phyloP scores from a whole-genome alignment of 2,797 vertebrate genomes.

The Coregonus ussuriensis region DNA sequence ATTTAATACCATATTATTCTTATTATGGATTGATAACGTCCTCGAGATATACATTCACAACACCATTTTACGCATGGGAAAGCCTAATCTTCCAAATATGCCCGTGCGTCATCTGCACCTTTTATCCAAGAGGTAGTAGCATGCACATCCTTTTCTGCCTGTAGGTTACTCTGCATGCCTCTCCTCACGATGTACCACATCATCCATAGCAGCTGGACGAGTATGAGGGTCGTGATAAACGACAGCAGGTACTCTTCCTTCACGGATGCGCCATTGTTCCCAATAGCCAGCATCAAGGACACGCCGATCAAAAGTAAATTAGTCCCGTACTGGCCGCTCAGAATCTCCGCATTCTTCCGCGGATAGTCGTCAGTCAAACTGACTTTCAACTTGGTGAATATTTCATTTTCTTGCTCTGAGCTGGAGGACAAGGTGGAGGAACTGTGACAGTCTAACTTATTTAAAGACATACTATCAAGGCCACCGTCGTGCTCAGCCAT shows the following conservation, averaged over 20 bases:
- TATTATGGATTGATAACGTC: neutral
- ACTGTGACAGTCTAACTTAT: conserved; percentile 69
- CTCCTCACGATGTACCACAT: conserved; percentile 90
- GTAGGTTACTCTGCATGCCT: conserved; percentile 73
- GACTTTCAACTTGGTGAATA: conserved; percentile 62
- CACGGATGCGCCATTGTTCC: conserved; percentile 80
- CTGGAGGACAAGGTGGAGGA: conserved; percentile 70
- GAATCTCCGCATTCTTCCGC: conserved; percentile 87
- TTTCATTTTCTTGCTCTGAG: conserved; percentile 70
- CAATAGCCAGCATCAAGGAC: conserved; percentile 87
- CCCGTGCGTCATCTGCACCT: conserved; percentile 65
- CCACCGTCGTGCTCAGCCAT: conserved; percentile 75
- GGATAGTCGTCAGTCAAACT: conserved; percentile 76
- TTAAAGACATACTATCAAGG: conserved; percentile 73
- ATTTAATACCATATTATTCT: neutral
- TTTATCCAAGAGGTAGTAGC: conserved; percentile 91
- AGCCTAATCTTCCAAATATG: neutral
- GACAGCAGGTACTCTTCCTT: conserved; percentile 83
- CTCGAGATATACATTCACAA: neutral
- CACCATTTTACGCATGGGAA: neutral
- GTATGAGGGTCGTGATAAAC: conserved; percentile 87
- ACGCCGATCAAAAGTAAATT: conserved; percentile 87
- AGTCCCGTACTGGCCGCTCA: conserved; percentile 94
- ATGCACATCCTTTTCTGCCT: conserved; percentile 84
- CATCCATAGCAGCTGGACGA: conserved; percentile 95